Percentiles rank a stretch among this genome's conserved stretches.
Evolutionary conservation across 2,797 vertebrate species (phyloP).

Genomic region (Cichlasoma orientale): DNA sequence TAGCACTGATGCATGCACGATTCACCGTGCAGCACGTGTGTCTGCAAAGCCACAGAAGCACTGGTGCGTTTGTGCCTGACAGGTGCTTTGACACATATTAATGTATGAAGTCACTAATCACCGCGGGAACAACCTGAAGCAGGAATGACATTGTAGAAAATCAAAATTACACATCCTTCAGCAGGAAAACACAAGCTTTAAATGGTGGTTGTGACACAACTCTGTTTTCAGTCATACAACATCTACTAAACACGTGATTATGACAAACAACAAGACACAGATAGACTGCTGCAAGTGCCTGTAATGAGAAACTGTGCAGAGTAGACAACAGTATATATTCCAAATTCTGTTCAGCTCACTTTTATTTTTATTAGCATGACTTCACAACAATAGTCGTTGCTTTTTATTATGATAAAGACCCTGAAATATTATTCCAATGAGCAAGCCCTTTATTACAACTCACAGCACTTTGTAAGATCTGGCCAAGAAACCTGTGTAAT

Average conservation of each 20-base stretch:
- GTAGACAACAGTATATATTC: no score
- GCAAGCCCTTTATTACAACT: no score
- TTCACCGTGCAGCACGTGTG: not conserved
- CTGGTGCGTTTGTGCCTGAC: not conserved
- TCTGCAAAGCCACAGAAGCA: not conserved
- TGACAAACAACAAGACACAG: not conserved
- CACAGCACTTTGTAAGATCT: not conserved
- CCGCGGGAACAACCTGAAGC: conserved; percentile 17
- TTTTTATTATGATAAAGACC: no score
- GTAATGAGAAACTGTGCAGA: not conserved
- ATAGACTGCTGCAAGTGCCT: not conserved
- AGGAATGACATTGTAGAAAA: conserved; percentile 34
- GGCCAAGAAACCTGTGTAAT: not conserved
- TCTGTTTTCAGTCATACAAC: not conserved
- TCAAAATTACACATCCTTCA: conserved; percentile 36
- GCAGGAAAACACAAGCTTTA: not conserved
- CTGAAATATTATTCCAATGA: no score
- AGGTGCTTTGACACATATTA: conserved; percentile 48
- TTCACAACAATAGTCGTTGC: no score
- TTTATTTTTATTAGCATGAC: no score
- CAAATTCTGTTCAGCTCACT: no score
- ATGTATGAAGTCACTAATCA: conserved; percentile 58
- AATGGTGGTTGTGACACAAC: not conserved
- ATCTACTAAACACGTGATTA: no score
- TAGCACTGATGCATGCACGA: conserved; percentile 49